These are phyloP conservation scores for Periophthalmus magnuspinnatus DNA, from an alignment of 2,797 vertebrate genomes.

Conservation along the genomic window DNA sequence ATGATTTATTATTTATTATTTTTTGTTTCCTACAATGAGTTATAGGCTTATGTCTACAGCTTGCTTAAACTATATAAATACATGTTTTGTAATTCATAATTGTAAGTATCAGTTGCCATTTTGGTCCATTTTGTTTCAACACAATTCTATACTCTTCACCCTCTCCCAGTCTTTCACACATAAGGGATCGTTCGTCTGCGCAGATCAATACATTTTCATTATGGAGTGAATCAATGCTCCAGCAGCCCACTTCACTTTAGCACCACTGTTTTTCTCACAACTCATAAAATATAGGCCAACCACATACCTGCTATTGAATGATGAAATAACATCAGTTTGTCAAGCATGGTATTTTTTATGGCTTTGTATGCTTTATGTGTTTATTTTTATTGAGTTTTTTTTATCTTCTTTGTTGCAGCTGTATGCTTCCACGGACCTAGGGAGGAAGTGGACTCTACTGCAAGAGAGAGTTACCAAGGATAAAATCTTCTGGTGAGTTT, in stretches of 20 bases:
- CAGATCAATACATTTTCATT: constrained; percentile 63
- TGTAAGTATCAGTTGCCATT: background rate
- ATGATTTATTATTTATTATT: too few relatives aligned
- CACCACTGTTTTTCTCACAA: constrained; percentile 17
- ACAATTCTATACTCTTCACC: background rate
- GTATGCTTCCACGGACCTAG: constrained; percentile 87
- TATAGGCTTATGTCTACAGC: too few relatives aligned
- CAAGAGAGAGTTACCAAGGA: constrained; percentile 93
- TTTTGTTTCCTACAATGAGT: too few relatives aligned
- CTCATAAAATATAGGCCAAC: constrained; percentile 32
- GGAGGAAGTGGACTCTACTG: constrained; percentile 87
- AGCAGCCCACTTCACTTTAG: constrained; percentile 19
- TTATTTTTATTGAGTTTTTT: constrained; percentile 16
- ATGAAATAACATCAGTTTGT: constrained; percentile 43
- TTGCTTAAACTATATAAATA: too few relatives aligned
- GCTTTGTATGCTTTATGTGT: constrained; percentile 18
- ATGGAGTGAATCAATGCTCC: constrained; percentile 33
- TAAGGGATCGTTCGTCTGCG: constrained; percentile 26
- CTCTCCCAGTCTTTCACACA: background rate
- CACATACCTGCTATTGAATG: constrained; percentile 33
- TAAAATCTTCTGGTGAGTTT: constrained; percentile 87
- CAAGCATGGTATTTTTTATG: constrained; percentile 47
- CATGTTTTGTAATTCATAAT: background rate
- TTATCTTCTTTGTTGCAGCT: constrained; percentile 71
- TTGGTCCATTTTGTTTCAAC: background rate